phyloP scores from a whole-genome alignment of 23 tunicate genomes.

The Clavelina lepadiformis region DNA sequence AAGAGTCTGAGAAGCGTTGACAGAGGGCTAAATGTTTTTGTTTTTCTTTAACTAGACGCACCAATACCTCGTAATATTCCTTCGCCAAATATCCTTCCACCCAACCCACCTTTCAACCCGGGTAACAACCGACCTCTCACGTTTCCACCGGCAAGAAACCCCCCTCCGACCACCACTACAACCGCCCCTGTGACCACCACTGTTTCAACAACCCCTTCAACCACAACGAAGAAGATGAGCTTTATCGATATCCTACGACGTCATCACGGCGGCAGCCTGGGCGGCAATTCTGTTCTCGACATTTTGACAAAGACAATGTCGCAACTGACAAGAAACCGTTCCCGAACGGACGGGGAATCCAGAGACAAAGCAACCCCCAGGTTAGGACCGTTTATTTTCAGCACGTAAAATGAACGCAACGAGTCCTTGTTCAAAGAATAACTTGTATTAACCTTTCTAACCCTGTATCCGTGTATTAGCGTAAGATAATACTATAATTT shows the following conservation, averaged over 20 bases:
- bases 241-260: conserved; percentile 34
- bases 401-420: too few species aligned
- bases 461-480: too few species aligned
- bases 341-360: too few species aligned
- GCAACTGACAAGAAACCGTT: conserved; percentile 19
- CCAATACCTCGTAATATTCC: not conserved
- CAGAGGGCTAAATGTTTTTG: not conserved
- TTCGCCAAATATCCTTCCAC: too few species aligned
- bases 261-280: conserved; percentile 16
- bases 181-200: not conserved
- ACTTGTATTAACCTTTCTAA: too few species aligned
- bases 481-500: too few species aligned
- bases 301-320: conserved; percentile 25
- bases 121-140: conserved; percentile 10
- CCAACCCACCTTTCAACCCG: not conserved
- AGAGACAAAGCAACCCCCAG: too few species aligned
- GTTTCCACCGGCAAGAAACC: not conserved
- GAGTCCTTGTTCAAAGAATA: too few species aligned
- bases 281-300: conserved; percentile 28
- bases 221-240: conserved; percentile 12
- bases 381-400: too few species aligned
- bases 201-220: not conserved
- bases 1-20: not conserved
- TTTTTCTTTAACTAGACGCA: conserved; percentile 1
- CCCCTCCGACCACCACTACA: not conserved